phyloP scores from a whole-genome alignment of 2,797 vertebrate species.

The Pantherophis vulpinus region DNA sequence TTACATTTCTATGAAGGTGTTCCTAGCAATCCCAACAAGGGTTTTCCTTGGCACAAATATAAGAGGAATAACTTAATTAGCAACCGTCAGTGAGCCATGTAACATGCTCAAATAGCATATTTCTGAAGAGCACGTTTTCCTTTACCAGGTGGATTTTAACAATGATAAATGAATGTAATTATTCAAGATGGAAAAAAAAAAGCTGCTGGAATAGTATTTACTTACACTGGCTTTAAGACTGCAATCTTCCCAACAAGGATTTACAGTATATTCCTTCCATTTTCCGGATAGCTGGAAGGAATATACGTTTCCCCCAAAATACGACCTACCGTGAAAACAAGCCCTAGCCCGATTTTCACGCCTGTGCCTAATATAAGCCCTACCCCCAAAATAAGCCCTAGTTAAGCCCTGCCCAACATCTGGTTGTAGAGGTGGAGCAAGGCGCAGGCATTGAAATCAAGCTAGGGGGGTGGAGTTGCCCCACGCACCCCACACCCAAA shows the following conservation, averaged over 20 bases:
- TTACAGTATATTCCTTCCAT: neutral
- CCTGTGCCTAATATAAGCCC: no score
- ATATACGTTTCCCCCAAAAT: neutral
- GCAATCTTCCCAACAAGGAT: neutral
- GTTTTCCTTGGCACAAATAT: neutral
- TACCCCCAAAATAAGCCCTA: no score
- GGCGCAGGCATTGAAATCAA: no score
- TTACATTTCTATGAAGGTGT: slow-evolving; percentile 44
- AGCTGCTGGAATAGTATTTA: neutral
- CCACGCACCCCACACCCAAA: no score
- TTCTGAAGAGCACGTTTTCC: slow-evolving; percentile 43
- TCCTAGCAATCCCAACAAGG: neutral
- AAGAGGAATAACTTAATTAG: neutral
- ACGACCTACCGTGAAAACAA: no score
- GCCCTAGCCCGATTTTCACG: no score
- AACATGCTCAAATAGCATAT: slow-evolving; percentile 31
- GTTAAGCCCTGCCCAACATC: no score
- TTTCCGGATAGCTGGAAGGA: neutral
- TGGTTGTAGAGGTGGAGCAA: no score
- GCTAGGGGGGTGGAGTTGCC: no score
- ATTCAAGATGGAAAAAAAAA: neutral
- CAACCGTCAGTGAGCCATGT: slow-evolving; percentile 17
- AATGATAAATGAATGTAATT: slow-evolving; percentile 5
- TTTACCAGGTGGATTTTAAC: slow-evolving; percentile 18
- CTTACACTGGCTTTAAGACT: neutral